phyloP scores from a whole-genome alignment of 2,113 vertebrate genomes.

The Pseudorectes ferrugineus region DNA sequence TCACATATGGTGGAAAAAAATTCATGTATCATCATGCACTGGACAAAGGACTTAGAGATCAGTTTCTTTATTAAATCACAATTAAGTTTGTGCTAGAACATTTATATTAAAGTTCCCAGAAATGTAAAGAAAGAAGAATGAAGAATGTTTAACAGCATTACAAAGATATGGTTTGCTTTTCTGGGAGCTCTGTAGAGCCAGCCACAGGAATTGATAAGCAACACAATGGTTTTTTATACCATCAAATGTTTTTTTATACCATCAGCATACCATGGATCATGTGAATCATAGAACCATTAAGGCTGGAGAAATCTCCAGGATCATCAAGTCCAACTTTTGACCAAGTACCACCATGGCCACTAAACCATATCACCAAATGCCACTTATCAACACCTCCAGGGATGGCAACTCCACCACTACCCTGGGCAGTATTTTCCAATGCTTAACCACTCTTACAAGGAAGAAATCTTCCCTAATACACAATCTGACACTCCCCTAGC shows the following conservation, averaged over 20 bases:
- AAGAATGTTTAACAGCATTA: background rate
- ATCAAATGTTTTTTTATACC: background rate
- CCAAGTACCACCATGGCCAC: background rate
- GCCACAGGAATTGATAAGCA: background rate
- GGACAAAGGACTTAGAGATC: background rate
- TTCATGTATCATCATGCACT: background rate
- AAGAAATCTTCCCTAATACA: background rate
- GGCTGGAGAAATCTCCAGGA: background rate
- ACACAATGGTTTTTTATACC: background rate
- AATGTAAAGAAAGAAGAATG: background rate
- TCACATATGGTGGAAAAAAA: background rate
- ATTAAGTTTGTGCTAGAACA: background rate
- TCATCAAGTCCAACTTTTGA: background rate
- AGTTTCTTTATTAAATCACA: background rate
- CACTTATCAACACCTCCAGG: background rate
- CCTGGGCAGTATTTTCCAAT: background rate
- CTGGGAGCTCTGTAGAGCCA: background rate
- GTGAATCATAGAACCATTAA: background rate
- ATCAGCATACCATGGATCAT: background rate
- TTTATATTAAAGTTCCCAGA: background rate
- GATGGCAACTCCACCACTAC: no score
- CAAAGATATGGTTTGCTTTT: background rate
- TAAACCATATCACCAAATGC: background rate
- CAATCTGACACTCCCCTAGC: no score
- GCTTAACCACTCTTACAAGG: background rate